Conservation (phyloP, 2,797 vertebrate species). For the Leontocebus nigricollis region DNA sequence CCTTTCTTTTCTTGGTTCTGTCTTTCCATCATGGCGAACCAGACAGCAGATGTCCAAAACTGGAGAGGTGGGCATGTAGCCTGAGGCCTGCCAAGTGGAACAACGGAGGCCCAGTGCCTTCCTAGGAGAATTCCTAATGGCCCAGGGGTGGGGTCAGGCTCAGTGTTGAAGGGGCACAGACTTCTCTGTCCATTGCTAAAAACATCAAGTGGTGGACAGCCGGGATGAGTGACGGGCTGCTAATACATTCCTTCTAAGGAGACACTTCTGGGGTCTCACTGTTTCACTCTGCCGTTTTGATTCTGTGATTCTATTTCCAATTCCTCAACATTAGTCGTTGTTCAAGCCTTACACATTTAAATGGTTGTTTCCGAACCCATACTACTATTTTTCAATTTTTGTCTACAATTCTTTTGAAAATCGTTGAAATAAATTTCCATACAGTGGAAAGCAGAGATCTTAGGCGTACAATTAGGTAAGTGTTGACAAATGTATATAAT, state of each 20-base stretch:
- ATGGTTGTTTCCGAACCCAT: background rate
- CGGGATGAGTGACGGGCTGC: background rate
- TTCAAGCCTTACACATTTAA: background rate
- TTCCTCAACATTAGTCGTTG: background rate
- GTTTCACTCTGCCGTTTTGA: background rate
- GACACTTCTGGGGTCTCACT: rapidly evolving
- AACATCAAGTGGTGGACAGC: background rate
- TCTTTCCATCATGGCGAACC: background rate
- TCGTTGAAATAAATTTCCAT: background rate
- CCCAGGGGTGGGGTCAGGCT: too few species aligned
- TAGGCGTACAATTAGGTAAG: background rate
- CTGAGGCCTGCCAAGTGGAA: background rate
- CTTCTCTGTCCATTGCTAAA: background rate
- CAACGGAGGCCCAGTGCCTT: background rate
- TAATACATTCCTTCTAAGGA: background rate
- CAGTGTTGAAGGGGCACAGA: rapidly evolving
- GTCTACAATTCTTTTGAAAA: background rate
- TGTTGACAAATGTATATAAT: background rate
- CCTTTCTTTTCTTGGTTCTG: background rate
- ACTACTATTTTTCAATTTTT: background rate
- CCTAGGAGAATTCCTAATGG: too few species aligned
- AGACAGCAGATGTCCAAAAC: background rate
- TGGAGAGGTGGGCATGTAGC: rapidly evolving
- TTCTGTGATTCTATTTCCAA: background rate
- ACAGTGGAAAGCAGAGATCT: background rate